Base-by-base conservation (phyloP, 2,113 vertebrate genomes). In the Antechinus flavipes region DNA sequence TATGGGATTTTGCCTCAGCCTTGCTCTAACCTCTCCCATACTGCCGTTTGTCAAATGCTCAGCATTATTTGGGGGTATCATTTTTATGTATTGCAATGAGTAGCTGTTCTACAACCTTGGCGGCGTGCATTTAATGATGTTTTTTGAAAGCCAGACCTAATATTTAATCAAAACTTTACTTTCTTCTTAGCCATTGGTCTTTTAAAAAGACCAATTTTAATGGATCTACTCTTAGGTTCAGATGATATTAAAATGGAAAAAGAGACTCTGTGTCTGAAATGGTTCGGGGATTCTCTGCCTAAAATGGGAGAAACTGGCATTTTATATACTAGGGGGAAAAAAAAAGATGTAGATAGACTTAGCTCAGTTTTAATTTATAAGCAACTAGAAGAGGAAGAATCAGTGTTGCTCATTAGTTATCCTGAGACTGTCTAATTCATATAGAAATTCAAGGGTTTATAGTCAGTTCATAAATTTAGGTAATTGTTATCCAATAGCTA, bases 261-360 rank as follows among this genome's bases (percentile, higher is more conserved):
- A 94, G 22, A 93, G 95, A 2, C 46, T 90, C 47, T 54, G 26
- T 61, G 76, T 93, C 96, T 95, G 22, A 92, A 90, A 68, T 84
- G 12, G 47, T 93, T 12, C 91, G 96, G 35, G 5, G 89, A 92
- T 94, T 95, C 94, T 94, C 35, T 95, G 90, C 90, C 35, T 94
- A 90, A 94, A 97, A 8, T 30, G 94, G 89, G 35, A 92, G 91
- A 95, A 96, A 94, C 54, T 95, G 93, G 42, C 76, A 58, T 89
- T 96, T 97, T 94, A 68, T 93, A 68, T 93, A 89, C 61, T 96
- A 97, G 91, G 22, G 56, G 90, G 27, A 94, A 90, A 97, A 52
- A 8, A 52, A 97, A 95, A 8, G 46, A 68, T 90, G 9, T 23
- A 95, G 30, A 90, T 93, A 46, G 24, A 94, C 93, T 96, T 97